These are phyloP conservation scores for Uria lomvia DNA, from an alignment of 2,113 vertebrate genomes.

Conservation along the genomic window DNA sequence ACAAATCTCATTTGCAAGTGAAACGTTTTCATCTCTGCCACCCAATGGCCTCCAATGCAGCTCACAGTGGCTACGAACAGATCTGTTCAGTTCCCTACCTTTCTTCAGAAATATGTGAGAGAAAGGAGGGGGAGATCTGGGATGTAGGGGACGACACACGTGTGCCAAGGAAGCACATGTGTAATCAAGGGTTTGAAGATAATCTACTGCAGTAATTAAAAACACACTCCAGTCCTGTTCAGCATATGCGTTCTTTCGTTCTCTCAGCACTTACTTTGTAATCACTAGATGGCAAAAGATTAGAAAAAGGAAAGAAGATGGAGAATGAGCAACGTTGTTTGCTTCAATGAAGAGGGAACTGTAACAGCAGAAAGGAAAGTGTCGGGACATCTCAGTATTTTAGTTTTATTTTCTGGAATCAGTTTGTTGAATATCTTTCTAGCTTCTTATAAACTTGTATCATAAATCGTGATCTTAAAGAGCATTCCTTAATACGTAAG, in stretches of 20 bases:
- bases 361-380: not conserved
- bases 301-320: not conserved
- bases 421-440: not conserved
- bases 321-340: not conserved
- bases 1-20: not conserved
- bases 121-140: not conserved
- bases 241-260: constrained; percentile 1
- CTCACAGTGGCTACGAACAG: not conserved
- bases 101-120: not conserved
- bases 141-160: not conserved
- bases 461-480: not conserved
- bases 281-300: not conserved
- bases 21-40: not conserved
- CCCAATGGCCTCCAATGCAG: not conserved
- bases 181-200: constrained; percentile 17
- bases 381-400: not conserved
- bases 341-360: not conserved
- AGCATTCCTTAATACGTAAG: not conserved
- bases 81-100: not conserved
- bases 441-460: not conserved
- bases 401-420: not conserved
- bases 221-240: not conserved
- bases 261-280: constrained; percentile 4
- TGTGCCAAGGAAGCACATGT: not conserved
- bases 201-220: constrained; percentile 53